Percentiles rank a stretch among this genome's conserved stretches.
phyloP scores from a whole-genome alignment of 2,888 invertebrate species.

The Podotricha telesiphe region DNA sequence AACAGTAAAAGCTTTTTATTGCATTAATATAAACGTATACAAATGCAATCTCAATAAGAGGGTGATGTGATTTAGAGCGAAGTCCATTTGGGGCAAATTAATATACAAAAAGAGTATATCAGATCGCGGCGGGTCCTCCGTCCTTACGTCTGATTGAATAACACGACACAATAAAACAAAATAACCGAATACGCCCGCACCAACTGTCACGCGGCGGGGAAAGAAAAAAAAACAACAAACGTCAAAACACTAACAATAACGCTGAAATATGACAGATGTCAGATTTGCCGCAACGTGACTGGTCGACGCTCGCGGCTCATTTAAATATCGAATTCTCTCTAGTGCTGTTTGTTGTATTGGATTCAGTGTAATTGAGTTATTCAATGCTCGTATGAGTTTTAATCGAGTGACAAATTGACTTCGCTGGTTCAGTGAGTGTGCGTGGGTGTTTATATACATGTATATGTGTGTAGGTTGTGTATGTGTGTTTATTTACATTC shows the following conservation, averaged over 20 bases:
- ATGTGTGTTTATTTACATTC: not conserved
- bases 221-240: slow-evolving; percentile 64
- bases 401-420: slow-evolving; percentile 71
- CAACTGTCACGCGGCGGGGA: slow-evolving; percentile 62
- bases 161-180: slow-evolving; percentile 57
- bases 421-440: slow-evolving; percentile 52
- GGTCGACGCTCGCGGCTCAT: slow-evolving; percentile 54
- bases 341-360: slow-evolving; percentile 57
- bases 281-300: slow-evolving; percentile 64
- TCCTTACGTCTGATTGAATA: slow-evolving; percentile 59
- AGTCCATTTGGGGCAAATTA: slow-evolving; percentile 21
- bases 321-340: slow-evolving; percentile 60
- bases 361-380: slow-evolving; percentile 70
- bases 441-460: not conserved
- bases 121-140: slow-evolving; percentile 38
- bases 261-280: slow-evolving; percentile 77
- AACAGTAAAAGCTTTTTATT: not conserved
- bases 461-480: slow-evolving; percentile 29
- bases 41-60: slow-evolving; percentile 1
- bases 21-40: slow-evolving; percentile 5
- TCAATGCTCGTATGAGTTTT: slow-evolving; percentile 53
- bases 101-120: slow-evolving; percentile 21
- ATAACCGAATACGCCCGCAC: slow-evolving; percentile 62
- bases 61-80: slow-evolving; percentile 3
- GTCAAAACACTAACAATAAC: slow-evolving; percentile 63